Evolutionary conservation across 1,140 invertebrate species (phyloP).

Genomic region (Solen grandis): DNA sequence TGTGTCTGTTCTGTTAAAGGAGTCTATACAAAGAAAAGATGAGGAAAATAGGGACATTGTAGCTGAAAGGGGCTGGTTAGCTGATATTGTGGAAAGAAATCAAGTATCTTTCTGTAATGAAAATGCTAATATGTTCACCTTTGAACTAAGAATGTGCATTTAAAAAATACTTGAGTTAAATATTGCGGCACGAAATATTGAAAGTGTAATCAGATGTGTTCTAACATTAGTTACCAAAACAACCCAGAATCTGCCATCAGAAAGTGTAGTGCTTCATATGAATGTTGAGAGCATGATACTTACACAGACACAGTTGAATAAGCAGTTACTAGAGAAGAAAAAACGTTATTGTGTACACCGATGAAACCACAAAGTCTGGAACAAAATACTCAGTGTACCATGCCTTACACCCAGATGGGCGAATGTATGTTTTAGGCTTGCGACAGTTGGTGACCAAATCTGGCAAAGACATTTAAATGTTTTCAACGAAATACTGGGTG

Average conservation of each 20-base stretch:
- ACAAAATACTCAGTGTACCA: constrained; percentile 46
- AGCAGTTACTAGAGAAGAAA: constrained; percentile 30
- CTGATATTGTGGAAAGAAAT: constrained; percentile 22
- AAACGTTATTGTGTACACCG: constrained; percentile 54
- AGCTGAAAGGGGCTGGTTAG: constrained; percentile 17
- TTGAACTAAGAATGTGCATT: constrained; percentile 26
- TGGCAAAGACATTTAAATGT: constrained; percentile 27
- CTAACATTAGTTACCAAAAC: constrained; percentile 10
- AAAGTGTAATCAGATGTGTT: constrained; percentile 2
- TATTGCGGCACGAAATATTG: constrained; percentile 16
- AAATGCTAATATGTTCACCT: neutral
- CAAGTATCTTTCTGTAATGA: constrained; percentile 13
- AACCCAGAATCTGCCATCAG: neutral
- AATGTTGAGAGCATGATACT: constrained; percentile 35
- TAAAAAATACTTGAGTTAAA: constrained; percentile 11
- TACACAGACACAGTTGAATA: constrained; percentile 32
- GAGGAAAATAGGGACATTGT: neutral
- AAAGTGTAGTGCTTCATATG: constrained; percentile 27
- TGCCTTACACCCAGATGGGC: constrained; percentile 30
- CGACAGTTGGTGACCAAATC: constrained; percentile 54
- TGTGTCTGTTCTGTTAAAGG: neutral
- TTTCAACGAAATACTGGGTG: constrained; percentile 34
- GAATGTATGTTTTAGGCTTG: constrained; percentile 49
- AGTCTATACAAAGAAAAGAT: neutral
- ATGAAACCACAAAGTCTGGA: constrained; percentile 59